Conservation (phyloP, 1,140 invertebrate genomes). For the Nasonia giraulti region DNA sequence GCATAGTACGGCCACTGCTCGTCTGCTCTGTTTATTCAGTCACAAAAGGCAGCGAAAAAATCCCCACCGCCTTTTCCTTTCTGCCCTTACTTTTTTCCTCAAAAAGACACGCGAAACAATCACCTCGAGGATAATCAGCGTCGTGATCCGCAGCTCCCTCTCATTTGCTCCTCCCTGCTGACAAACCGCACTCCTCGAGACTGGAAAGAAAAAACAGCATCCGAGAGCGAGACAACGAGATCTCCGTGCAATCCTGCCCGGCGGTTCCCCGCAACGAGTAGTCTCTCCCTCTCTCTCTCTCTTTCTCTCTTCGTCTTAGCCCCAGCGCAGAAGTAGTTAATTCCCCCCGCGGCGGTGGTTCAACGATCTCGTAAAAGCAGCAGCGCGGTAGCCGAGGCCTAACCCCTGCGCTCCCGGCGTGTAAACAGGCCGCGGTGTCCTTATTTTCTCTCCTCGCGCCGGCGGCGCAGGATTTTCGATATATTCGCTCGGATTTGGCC, state of each 20-base stretch:
- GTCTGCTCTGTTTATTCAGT: too few species aligned
- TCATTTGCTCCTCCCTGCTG: not conserved
- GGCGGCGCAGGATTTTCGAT: not conserved
- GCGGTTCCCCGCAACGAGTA: conserved; percentile 14
- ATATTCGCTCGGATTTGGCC: conserved; percentile 3
- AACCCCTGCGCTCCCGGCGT: not conserved
- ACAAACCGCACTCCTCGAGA: not conserved
- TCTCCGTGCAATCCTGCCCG: not conserved
- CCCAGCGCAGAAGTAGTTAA: conserved; percentile 27
- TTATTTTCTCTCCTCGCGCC: not conserved
- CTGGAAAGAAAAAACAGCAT: not conserved
- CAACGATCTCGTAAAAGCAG: conserved; percentile 48
- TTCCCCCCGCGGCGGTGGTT: conserved; percentile 40
- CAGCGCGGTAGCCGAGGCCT: not conserved
- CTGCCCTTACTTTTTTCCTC: not conserved
- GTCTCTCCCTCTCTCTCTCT: not conserved
- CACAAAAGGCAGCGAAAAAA: too few species aligned
- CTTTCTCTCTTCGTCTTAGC: conserved; percentile 4
- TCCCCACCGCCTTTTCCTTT: too few species aligned
- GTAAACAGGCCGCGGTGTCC: not conserved
- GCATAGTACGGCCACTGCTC: too few species aligned
- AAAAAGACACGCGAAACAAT: not conserved
- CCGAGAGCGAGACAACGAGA: not conserved
- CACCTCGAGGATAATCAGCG: not conserved
- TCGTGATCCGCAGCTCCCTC: not conserved